Evolutionary conservation across 2,888 invertebrate genomes (phyloP).

Genomic region (Atherix ibis): DNA sequence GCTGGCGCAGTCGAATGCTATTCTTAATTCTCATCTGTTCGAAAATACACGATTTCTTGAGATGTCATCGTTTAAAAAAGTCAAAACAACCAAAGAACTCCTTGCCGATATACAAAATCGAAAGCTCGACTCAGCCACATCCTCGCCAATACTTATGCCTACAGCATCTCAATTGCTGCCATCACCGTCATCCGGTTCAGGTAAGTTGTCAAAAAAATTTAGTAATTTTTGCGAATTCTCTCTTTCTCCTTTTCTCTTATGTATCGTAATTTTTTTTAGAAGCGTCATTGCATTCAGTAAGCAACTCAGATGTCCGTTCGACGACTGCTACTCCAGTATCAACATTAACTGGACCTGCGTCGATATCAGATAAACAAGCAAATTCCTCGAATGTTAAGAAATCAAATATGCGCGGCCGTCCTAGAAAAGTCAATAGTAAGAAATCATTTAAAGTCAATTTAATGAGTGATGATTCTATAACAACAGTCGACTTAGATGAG

Average conservation of each 20-base stretch:
- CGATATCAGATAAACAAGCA: conserved; percentile 6
- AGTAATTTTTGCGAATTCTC: not conserved
- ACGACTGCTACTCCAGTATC: conserved; percentile 18
- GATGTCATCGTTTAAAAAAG: conserved; percentile 21
- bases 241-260: not conserved
- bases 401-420: too few relatives aligned
- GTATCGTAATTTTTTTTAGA: conserved; percentile 12
- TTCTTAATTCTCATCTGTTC: conserved; percentile 23
- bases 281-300: conserved; percentile 22
- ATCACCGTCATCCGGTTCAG: conserved; percentile 23
- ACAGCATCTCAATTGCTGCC: conserved; percentile 18
- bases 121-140: conserved; percentile 17
- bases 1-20: conserved; percentile 21
- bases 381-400: too few relatives aligned
- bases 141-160: conserved; percentile 15
- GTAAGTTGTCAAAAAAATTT: conserved; percentile 16
- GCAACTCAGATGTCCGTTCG: conserved; percentile 20
- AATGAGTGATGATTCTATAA: too few relatives aligned
- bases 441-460: too few relatives aligned
- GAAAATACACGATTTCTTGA: conserved; percentile 14
- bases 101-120: conserved; percentile 30
- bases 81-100: conserved; percentile 31
- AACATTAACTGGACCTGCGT: conserved; percentile 16
- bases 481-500: too few relatives aligned
- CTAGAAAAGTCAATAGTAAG: too few relatives aligned